Conservation (phyloP, 2,797 vertebrate genomes). For the Salmo trutta region DNA sequence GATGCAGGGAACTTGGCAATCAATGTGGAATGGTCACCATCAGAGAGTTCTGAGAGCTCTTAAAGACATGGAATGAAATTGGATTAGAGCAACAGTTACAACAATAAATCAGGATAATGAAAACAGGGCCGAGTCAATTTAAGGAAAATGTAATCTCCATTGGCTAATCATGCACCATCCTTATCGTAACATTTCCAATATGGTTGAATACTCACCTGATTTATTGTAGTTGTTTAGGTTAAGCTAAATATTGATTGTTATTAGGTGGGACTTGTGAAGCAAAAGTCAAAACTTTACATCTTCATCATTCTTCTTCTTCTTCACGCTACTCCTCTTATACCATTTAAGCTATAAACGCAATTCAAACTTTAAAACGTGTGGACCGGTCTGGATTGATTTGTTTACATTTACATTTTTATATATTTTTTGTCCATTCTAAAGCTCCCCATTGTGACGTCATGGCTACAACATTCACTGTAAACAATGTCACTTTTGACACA, state of each 20-base stretch:
- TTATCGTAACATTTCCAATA: slow-evolving; percentile 16
- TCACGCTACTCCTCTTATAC: no score
- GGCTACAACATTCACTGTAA: no score
- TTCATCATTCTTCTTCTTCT: no score
- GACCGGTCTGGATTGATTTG: no score
- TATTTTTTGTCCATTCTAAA: no score
- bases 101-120: slow-evolving; percentile 36
- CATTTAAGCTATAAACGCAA: no score
- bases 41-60: slow-evolving; percentile 11
- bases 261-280: not conserved
- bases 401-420: no score
- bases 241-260: not conserved
- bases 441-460: no score
- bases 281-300: no score
- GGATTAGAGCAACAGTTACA: slow-evolving; percentile 31
- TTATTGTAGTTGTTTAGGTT: not conserved
- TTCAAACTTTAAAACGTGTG: no score
- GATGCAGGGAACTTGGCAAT: slow-evolving; percentile 1
- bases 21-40: slow-evolving; percentile 27
- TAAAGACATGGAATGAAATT: slow-evolving; percentile 15
- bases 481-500: no score
- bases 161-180: slow-evolving; percentile 12
- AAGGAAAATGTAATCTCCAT: slow-evolving; percentile 10
- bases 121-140: slow-evolving; percentile 23
- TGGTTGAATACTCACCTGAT: not conserved